Conservation (phyloP, 1,140 invertebrate species). For the Aphaenogaster rudis region DNA sequence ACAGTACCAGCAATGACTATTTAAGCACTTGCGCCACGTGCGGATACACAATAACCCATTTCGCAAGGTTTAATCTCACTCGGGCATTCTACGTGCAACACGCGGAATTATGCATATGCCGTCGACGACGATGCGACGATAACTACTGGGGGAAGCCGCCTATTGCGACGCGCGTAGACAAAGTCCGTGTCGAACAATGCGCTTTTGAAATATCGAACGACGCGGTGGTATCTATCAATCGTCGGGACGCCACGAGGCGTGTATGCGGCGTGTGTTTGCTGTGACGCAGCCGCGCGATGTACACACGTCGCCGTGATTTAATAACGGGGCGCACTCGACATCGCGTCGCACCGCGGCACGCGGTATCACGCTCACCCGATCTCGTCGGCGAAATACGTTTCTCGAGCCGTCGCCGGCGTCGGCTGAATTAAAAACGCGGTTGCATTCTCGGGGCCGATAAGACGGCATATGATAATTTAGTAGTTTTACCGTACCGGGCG, state of each 20-base stretch:
- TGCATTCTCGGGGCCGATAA: conserved; percentile 13
- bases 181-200: conserved; percentile 47
- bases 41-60: conserved; percentile 54
- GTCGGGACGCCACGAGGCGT: conserved; percentile 40
- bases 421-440: conserved; percentile 30
- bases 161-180: conserved; percentile 54
- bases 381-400: conserved; percentile 41
- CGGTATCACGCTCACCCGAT: conserved; percentile 32
- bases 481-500: background rate
- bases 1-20: conserved; percentile 21
- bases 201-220: conserved; percentile 57
- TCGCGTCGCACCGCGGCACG: background rate
- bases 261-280: conserved; percentile 33
- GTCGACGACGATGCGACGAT: conserved; percentile 45
- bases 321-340: conserved; percentile 28
- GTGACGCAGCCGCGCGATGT: conserved; percentile 24
- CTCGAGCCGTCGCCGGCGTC: background rate
- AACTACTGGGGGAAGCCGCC: conserved; percentile 27
- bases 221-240: conserved; percentile 45
- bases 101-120: conserved; percentile 48
- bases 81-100: conserved; percentile 29
- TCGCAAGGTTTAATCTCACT: conserved; percentile 53
- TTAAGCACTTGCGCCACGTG: conserved; percentile 44
- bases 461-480: conserved; percentile 22
- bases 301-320: conserved; percentile 40